Evolutionary conservation across 2,797 vertebrate species (phyloP).

Genomic region (Lutjanus campechanus): DNA sequence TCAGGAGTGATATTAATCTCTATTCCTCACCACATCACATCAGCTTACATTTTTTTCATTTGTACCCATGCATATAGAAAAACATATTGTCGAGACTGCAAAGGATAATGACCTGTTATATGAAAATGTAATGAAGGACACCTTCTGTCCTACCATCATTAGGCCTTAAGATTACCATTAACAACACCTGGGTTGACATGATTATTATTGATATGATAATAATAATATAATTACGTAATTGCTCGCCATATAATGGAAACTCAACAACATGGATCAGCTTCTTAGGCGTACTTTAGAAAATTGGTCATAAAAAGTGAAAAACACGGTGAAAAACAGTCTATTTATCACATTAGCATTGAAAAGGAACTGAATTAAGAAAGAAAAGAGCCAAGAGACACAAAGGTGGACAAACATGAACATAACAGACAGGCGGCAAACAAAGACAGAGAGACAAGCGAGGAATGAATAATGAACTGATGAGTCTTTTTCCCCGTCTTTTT

Average conservation of each 20-base stretch:
- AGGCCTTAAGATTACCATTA: neutral
- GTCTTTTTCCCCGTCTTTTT: neutral
- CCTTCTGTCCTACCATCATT: neutral
- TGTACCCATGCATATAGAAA: no score
- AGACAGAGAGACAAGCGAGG: neutral
- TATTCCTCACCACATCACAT: no score
- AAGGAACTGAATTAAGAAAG: neutral
- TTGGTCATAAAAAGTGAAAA: neutral
- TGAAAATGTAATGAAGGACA: neutral
- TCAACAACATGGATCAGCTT: neutral
- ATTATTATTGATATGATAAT: neutral
- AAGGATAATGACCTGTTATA: neutral
- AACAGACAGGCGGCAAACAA: constrained; percentile 21
- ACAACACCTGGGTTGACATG: neutral
- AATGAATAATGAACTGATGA: constrained; percentile 35
- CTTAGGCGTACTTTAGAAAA: neutral
- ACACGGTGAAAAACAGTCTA: neutral
- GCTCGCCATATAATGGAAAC: constrained; percentile 11
- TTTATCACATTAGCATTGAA: neutral
- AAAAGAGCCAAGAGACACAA: neutral
- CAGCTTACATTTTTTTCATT: no score
- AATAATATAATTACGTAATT: neutral
- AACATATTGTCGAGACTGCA: neutral
- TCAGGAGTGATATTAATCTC: no score
- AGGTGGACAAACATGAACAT: neutral